Evolutionary conservation across 2,113 vertebrate genomes (phyloP), one percentile per base, ranked within the genome.

Genomic region (Siphamia tubifer): DNA sequence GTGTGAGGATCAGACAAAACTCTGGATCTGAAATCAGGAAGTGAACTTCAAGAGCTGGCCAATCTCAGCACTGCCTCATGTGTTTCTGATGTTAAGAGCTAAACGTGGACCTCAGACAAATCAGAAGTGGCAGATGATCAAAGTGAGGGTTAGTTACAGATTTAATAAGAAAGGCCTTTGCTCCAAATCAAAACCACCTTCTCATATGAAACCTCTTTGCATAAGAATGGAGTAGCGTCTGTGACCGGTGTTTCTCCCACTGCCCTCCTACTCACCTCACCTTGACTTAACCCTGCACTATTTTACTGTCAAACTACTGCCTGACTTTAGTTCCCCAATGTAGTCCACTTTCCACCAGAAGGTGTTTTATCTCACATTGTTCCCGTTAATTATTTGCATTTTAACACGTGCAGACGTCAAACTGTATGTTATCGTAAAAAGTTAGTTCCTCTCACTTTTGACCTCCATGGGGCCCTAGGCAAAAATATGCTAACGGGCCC

Each of bases 261-360:
- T 45, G 49, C 43, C 43, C 35, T 43, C n/a, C n/a, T n/a, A n/a
- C n/a, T n/a, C n/a, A n/a, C 8, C 48, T 68, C 30, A 16, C 34
- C 36, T 68, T 44, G 4, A 34, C 38, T n/a, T 45, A 32, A 32
- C 3, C 2, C 30, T 28, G 2, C 6, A 0, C 60, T 19, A 51
- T 67, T 62, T 66, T 48, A 57, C 43, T 58, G 45, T 66, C 25
- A 64, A 44, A 52, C 25, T n/a, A 20, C 39, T 36, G 17, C 47
- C 56, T 56, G 62, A 30, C 47, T 66, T 42, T 8, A 20, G 19
- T 28, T 15, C 43, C 20, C 17, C 34, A 2, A 1, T 15, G 6
- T 42, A 21, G 25, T 51, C 20, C 16, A 6, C 12, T 6, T 32
- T 24, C 54, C 47, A 53, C 6, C 4, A 2, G 12, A 27, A 28